Evolutionary conservation across 2,888 invertebrate species (phyloP).

Genomic region (Diachrysia chrysitis): DNA sequence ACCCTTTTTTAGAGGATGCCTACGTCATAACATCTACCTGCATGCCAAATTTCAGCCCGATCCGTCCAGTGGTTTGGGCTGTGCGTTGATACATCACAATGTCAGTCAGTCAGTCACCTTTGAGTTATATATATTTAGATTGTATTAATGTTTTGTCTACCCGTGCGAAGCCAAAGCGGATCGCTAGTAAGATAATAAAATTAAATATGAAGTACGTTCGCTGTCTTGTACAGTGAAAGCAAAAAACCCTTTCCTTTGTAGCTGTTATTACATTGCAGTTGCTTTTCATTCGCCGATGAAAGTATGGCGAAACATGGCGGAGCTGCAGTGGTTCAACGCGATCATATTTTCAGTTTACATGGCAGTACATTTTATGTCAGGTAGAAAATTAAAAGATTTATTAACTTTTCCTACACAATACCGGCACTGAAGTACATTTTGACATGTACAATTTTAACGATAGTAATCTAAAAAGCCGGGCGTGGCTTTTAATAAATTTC

Average conservation of each 20-base stretch:
- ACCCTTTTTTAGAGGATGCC: no score
- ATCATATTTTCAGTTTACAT: slow-evolving; percentile 45
- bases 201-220: slow-evolving; percentile 16
- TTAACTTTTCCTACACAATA: slow-evolving; percentile 13
- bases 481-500: background rate
- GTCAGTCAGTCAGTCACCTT: no score
- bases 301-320: slow-evolving; percentile 33
- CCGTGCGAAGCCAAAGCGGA: no score
- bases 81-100: no score
- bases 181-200: no score
- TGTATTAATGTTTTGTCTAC: no score
- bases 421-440: background rate
- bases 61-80: no score
- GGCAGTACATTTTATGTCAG: slow-evolving; percentile 22
- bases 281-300: slow-evolving; percentile 51
- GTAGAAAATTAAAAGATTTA: slow-evolving; percentile 49
- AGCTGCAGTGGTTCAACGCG: slow-evolving; percentile 24
- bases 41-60: no score
- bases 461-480: background rate
- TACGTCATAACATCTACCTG: no score
- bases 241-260: slow-evolving; percentile 43
- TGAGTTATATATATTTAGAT: no score
- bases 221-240: slow-evolving; percentile 14
- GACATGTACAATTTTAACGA: slow-evolving; percentile 3
- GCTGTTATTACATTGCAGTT: slow-evolving; percentile 49